A percentile compares a stretch with the other conserved stretches of the same genome.
Evolutionary conservation across 2,797 vertebrate genomes (phyloP).

Genomic region (Semaprochilodus insignis): DNA sequence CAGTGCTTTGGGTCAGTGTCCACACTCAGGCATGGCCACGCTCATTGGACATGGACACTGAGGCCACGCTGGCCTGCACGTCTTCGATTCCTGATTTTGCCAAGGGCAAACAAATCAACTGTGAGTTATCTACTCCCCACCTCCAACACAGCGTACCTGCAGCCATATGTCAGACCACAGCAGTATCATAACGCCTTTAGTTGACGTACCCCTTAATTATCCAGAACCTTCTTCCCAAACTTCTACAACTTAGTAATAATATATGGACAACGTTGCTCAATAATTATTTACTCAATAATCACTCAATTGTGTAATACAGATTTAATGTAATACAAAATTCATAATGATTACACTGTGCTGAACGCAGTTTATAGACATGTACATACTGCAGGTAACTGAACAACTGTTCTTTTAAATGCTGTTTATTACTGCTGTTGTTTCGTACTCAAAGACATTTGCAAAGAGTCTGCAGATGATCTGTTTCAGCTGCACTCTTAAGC

Average conservation of each 20-base stretch:
- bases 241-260: no score
- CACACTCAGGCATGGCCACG: background rate
- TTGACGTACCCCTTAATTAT: background rate
- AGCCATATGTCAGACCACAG: conserved; percentile 1
- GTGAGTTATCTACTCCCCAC: conserved; percentile 34
- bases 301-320: no score
- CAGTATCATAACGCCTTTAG: background rate
- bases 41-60: background rate
- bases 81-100: conserved; percentile 34
- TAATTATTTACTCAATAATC: no score
- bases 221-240: no score
- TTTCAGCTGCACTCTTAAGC: conserved; percentile 20
- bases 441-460: background rate
- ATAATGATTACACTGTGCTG: background rate
- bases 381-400: background rate
- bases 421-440: background rate
- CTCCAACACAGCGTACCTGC: conserved; percentile 37
- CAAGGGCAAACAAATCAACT: conserved; percentile 47
- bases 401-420: background rate
- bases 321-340: no score
- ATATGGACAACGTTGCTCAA: no score
- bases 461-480: background rate
- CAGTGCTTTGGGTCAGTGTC: conserved; percentile 57
- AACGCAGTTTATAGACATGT: background rate
- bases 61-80: conserved; percentile 42